Conservation (phyloP, 2,113 vertebrate genomes). For the Empidonax traillii region DNA sequence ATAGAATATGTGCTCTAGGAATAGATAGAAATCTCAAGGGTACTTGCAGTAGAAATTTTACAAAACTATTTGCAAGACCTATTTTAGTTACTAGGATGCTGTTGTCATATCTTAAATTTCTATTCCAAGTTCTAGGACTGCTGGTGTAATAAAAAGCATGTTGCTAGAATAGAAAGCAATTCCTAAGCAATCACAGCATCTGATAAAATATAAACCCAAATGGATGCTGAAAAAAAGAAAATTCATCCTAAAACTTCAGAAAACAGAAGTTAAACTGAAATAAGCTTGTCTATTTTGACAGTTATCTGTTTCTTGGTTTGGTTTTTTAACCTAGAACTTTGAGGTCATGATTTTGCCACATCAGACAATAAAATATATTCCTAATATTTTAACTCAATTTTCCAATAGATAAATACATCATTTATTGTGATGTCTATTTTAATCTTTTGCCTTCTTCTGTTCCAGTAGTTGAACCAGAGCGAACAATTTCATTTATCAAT, state of each 20-base stretch:
- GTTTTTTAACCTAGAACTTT: background rate
- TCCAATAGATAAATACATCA: background rate
- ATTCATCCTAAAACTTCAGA: background rate
- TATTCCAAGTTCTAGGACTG: background rate
- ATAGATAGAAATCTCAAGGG: background rate
- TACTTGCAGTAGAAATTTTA: background rate
- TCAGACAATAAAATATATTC: background rate
- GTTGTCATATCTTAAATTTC: background rate
- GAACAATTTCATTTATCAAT: background rate
- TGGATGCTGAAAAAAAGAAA: background rate
- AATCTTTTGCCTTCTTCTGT: background rate
- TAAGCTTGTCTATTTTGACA: background rate
- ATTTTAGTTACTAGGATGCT: background rate
- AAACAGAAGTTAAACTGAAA: background rate
- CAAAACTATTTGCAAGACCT: background rate
- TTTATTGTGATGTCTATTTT: background rate
- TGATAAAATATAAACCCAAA: background rate
- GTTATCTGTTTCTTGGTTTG: background rate
- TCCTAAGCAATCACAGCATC: background rate
- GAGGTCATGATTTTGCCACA: background rate
- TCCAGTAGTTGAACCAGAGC: background rate
- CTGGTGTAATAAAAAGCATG: background rate
- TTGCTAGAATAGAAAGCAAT: background rate
- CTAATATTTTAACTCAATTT: background rate
- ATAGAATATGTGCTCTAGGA: background rate